phyloP scores from a whole-genome alignment of 2,797 vertebrate species.

The Sylvilagus floridanus region DNA sequence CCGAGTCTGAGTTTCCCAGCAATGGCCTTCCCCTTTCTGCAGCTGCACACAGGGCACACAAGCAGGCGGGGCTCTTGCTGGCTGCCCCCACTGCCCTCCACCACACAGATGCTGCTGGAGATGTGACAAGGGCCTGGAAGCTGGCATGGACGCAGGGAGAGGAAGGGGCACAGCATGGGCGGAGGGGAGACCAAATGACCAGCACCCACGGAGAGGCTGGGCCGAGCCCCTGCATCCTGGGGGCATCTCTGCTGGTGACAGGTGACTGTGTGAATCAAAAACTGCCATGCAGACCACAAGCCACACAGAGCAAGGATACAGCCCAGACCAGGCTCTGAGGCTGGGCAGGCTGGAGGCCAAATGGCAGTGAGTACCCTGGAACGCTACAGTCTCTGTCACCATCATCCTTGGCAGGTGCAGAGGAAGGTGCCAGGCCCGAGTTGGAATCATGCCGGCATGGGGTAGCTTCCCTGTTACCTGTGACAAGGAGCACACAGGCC shows the following conservation, averaged over 20 bases:
- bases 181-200: neutral
- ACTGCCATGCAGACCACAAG: neutral
- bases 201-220: neutral
- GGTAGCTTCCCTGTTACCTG: neutral
- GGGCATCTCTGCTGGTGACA: neutral
- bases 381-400: accelerated
- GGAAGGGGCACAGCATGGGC: accelerated
- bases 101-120: neutral
- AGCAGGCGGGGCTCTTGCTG: no score
- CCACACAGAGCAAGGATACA: neutral
- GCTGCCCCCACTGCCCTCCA: neutral
- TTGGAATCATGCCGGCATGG: neutral
- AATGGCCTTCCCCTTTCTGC: no score
- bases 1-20: neutral
- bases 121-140: neutral
- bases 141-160: neutral
- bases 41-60: neutral
- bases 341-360: neutral
- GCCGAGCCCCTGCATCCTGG: neutral
- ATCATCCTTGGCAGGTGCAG: neutral
- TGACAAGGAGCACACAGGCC: neutral
- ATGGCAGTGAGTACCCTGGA: accelerated
- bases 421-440: neutral
- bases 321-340: neutral
- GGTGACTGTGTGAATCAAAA: neutral